These are phyloP conservation scores for Hemithea aestivaria DNA, from an alignment of 2,888 invertebrate species.

Conservation along the genomic window DNA sequence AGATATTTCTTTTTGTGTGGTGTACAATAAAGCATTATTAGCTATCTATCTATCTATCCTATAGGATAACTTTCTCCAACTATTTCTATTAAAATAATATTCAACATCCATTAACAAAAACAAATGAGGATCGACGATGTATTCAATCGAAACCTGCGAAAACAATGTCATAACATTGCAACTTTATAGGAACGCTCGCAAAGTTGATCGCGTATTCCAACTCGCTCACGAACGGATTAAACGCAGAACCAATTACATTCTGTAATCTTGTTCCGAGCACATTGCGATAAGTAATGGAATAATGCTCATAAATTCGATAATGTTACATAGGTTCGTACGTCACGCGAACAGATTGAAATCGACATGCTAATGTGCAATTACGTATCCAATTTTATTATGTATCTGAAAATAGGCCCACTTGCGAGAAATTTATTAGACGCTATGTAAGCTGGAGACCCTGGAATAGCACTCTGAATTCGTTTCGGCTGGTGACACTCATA, in stretches of 20 bases:
- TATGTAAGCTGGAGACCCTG: too few relatives aligned
- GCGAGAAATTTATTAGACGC: too few relatives aligned
- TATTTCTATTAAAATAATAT: too few relatives aligned
- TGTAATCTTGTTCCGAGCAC: conserved; percentile 21
- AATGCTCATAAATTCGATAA: conserved; percentile 16
- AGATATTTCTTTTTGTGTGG: too few relatives aligned
- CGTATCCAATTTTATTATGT: too few relatives aligned
- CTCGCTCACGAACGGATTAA: conserved; percentile 13
- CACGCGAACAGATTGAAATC: conserved; percentile 6
- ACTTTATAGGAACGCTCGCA: conserved; percentile 18
- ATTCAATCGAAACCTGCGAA: conserved; percentile 21
- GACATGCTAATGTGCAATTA: background rate
- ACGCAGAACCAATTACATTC: conserved; percentile 21
- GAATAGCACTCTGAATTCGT: too few relatives aligned
- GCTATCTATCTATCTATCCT: too few relatives aligned
- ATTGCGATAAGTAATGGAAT: conserved; percentile 18
- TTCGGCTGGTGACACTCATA: too few relatives aligned
- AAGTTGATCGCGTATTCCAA: conserved; percentile 13
- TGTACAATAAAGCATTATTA: too few relatives aligned
- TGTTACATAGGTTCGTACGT: conserved; percentile 13
- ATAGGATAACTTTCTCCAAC: too few relatives aligned
- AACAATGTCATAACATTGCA: conserved; percentile 24
- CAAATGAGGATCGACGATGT: conserved; percentile 5
- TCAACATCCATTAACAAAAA: conserved; percentile 1
- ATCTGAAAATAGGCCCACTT: too few relatives aligned